Evolutionary conservation across 2,113 vertebrate species (phyloP).

Genomic region (Pangasianodon gigas): DNA sequence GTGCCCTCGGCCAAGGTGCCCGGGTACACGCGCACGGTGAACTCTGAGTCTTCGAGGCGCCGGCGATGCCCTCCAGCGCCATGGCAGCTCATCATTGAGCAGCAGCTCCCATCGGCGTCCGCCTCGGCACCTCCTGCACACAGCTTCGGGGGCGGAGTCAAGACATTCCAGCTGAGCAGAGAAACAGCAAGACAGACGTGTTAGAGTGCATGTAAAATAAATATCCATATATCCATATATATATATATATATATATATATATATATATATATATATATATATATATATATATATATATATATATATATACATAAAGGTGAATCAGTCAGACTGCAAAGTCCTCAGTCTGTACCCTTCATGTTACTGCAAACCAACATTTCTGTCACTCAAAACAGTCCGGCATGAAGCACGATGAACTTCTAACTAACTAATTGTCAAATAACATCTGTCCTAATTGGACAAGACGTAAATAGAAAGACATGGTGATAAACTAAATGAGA

Average conservation of each 20-base stretch:
- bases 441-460: not conserved
- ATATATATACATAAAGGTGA: not conserved
- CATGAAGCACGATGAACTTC: not conserved
- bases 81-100: constrained; percentile 92
- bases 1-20: constrained; percentile 89
- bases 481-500: not conserved
- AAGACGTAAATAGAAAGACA: not conserved
- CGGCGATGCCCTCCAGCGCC: constrained; percentile 93
- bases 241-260: not conserved
- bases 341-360: not conserved
- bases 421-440: not conserved
- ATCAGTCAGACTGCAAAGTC: not conserved
- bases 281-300: not conserved
- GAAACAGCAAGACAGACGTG: not conserved
- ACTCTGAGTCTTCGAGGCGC: constrained; percentile 92
- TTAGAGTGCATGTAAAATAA: not conserved
- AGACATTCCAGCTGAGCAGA: constrained; percentile 76
- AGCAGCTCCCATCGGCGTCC: constrained; percentile 84
- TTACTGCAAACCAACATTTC: not conserved
- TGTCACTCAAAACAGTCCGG: constrained; percentile 1
- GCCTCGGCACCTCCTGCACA: constrained; percentile 67
- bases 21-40: constrained; percentile 87
- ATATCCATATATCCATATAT: not conserved
- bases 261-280: not conserved
- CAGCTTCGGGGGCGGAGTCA: constrained; percentile 65